Evolutionary conservation across 2,888 invertebrate species (phyloP).

Genomic region (Eledone cirrhosa): DNA sequence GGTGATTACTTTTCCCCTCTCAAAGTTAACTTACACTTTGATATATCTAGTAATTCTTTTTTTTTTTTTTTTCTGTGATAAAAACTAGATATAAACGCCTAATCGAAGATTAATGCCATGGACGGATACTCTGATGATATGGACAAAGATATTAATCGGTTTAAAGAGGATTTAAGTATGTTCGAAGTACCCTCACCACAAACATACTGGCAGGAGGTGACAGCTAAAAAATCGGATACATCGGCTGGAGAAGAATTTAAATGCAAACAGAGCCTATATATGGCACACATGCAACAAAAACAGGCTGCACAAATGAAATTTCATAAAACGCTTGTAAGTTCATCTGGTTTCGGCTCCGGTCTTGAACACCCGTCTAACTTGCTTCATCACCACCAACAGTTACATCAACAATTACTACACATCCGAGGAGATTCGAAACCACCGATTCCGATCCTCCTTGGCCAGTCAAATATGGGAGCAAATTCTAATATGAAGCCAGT

Average conservation of each 20-base stretch:
- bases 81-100: slow-evolving; percentile 12
- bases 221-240: slow-evolving; percentile 37
- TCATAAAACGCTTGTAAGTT: slow-evolving; percentile 19
- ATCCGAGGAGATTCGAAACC: slow-evolving; percentile 23
- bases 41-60: no score
- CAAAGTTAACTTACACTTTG: no score
- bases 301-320: slow-evolving; percentile 26
- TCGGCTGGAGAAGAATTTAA: slow-evolving; percentile 36
- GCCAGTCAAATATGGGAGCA: background rate
- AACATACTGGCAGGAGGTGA: slow-evolving; percentile 38
- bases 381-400: slow-evolving; percentile 11
- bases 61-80: no score
- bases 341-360: background rate
- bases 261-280: slow-evolving; percentile 35
- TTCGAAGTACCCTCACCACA: slow-evolving; percentile 40
- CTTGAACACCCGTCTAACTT: slow-evolving; percentile 1
- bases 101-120: slow-evolving; percentile 36
- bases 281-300: slow-evolving; percentile 37
- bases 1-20: background rate
- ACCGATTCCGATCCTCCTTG: slow-evolving; percentile 12
- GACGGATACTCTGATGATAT: slow-evolving; percentile 38
- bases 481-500: background rate
- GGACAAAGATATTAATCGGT: slow-evolving; percentile 38
- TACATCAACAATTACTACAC: background rate
- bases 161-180: slow-evolving; percentile 38